Evolutionary conservation across 2,113 vertebrate genomes (phyloP).

Genomic region (Tyrannus savana): DNA sequence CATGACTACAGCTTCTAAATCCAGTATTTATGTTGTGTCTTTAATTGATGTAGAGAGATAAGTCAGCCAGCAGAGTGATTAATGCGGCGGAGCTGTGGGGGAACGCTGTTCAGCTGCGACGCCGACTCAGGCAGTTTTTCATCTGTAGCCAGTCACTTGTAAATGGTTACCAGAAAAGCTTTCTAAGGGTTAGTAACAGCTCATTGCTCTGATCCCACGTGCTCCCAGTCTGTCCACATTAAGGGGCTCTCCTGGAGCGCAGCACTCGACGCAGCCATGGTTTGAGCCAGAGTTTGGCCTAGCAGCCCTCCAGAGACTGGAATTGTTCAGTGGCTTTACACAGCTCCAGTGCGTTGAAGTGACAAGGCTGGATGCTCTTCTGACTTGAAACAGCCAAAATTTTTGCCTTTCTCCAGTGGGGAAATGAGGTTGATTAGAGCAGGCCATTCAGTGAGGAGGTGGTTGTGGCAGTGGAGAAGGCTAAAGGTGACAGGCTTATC

Average conservation of each 20-base stretch:
- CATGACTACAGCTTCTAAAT: slow-evolving; percentile 39
- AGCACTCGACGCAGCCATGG: not conserved
- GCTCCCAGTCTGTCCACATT: not conserved
- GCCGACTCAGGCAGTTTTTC: not conserved
- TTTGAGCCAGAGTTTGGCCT: not conserved
- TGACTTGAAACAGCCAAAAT: not conserved
- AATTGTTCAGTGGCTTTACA: not conserved
- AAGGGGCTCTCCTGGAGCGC: not conserved
- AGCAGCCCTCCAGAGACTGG: not conserved
- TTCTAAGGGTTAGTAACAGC: not conserved
- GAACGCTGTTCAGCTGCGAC: not conserved
- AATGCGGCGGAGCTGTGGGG: not conserved
- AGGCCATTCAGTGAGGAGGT: not conserved
- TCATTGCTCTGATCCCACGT: not conserved
- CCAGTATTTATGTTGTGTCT: slow-evolving; percentile 48
- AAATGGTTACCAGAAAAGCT: slow-evolving; percentile 6
- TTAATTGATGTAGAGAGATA: slow-evolving; percentile 12
- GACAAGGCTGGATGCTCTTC: not conserved
- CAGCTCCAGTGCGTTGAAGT: not conserved
- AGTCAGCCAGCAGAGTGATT: slow-evolving; percentile 40
- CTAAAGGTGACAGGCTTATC: not conserved
- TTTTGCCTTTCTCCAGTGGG: not conserved
- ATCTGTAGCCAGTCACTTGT: not conserved
- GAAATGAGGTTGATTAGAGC: not conserved
- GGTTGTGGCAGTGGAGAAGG: not conserved